Conservation (phyloP, 2,113 vertebrate species). For the Mus pahari region DNA sequence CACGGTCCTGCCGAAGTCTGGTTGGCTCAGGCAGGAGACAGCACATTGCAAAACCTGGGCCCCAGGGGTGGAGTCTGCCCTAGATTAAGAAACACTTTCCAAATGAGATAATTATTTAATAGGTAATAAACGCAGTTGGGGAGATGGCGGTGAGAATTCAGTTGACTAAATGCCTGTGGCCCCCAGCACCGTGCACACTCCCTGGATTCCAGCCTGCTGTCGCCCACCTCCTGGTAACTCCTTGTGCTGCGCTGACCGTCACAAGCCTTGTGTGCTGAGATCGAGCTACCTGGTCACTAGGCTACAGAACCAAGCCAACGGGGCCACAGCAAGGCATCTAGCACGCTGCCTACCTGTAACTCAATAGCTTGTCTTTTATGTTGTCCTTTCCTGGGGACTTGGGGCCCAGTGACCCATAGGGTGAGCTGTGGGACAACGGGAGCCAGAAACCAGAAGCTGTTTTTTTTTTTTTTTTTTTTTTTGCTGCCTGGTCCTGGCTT, state of each 20-base stretch:
- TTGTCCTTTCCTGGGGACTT: rapidly evolving
- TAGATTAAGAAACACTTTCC: conserved; percentile 78
- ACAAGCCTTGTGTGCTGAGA: neutral
- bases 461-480: neutral
- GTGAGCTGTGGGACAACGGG: neutral
- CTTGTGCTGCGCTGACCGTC: neutral
- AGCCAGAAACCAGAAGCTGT: neutral
- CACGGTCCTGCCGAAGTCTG: conserved; percentile 1
- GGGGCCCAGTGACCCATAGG: neutral
- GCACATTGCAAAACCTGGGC: conserved; percentile 71
- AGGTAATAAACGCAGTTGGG: conserved; percentile 69
- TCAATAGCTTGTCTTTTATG: neutral
- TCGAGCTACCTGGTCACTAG: neutral
- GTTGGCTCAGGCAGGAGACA: conserved; percentile 53
- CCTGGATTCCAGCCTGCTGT: neutral
- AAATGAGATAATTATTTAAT: conserved; percentile 84
- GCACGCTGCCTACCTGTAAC: neutral
- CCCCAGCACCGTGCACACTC: neutral
- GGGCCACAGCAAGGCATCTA: neutral
- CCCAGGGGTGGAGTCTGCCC: conserved; percentile 67
- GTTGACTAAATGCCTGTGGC: conserved; percentile 62
- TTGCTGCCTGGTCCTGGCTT: neutral
- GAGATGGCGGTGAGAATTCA: conserved; percentile 62
- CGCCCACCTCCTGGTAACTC: neutral
- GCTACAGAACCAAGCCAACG: rapidly evolving